phyloP scores from a whole-genome alignment of 2,797 vertebrate genomes.

The Urosaurus nigricauda region DNA sequence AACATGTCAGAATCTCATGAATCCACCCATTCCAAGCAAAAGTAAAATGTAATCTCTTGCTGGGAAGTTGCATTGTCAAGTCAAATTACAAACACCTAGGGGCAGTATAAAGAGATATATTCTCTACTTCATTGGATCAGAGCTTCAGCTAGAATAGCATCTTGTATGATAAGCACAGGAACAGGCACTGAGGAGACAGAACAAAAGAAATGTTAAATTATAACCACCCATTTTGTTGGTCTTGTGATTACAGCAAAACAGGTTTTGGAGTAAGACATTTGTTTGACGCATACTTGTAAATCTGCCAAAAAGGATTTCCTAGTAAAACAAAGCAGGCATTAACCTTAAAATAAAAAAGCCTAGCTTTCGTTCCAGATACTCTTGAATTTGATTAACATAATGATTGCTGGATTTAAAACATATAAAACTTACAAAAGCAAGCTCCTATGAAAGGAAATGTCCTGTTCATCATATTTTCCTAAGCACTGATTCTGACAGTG shows the following conservation, averaged over 20 bases:
- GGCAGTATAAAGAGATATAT: constrained; percentile 62
- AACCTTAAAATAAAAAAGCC: constrained; percentile 50
- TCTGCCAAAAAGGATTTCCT: constrained; percentile 71
- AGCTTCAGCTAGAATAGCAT: constrained; percentile 71
- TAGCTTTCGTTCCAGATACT: constrained; percentile 34
- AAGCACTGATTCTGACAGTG: not conserved
- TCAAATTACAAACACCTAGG: constrained; percentile 59
- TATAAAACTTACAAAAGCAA: not conserved
- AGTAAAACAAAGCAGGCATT: constrained; percentile 57
- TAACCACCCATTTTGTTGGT: constrained; percentile 69
- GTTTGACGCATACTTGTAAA: constrained; percentile 73
- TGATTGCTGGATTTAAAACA: not conserved
- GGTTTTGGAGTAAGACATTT: constrained; percentile 74
- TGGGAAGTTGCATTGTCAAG: constrained; percentile 62
- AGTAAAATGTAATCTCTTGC: constrained; percentile 67
- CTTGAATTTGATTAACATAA: not conserved
- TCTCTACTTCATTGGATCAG: constrained; percentile 68
- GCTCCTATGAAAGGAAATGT: not conserved
- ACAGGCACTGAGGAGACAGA: constrained; percentile 64
- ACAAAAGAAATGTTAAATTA: constrained; percentile 73
- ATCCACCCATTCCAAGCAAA: constrained; percentile 9
- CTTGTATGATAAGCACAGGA: constrained; percentile 64
- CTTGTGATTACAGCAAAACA: constrained; percentile 62
- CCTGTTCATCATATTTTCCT: not conserved
- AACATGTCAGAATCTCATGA: constrained; percentile 11